A percentile compares a stretch with the other conserved stretches of the same genome.
These are phyloP conservation scores for Julus scandinavius DNA, from an alignment of 2,888 invertebrate species.

Conservation along the genomic window DNA sequence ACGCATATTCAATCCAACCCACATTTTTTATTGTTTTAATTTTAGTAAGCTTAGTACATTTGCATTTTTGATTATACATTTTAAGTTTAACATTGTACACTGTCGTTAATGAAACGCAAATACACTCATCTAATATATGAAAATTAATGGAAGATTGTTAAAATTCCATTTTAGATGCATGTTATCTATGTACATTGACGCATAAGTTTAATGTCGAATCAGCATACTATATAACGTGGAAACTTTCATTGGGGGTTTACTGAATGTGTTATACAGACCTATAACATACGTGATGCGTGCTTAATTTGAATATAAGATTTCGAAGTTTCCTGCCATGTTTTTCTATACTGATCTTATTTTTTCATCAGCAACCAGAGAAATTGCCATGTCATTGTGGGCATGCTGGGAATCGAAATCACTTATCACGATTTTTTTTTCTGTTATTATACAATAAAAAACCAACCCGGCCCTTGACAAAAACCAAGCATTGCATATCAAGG, in stretches of 20 bases:
- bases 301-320: conserved; percentile 13
- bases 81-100: too few relatives aligned
- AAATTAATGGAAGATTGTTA: too few relatives aligned
- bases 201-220: neutral
- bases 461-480: conserved; percentile 14
- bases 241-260: neutral
- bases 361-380: conserved; percentile 1
- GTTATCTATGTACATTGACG: too few relatives aligned
- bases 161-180: too few relatives aligned
- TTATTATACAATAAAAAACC: conserved; percentile 20
- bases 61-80: too few relatives aligned
- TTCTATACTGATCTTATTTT: neutral
- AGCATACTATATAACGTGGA: neutral
- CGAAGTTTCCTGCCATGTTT: neutral
- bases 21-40: too few relatives aligned
- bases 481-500: neutral
- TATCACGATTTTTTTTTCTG: neutral
- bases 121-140: neutral
- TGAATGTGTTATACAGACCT: neutral
- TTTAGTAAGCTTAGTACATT: too few relatives aligned
- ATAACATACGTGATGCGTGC: conserved; percentile 5
- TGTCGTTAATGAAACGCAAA: neutral
- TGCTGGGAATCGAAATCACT: conserved; percentile 26
- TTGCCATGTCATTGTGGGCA: conserved; percentile 19
- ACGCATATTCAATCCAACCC: too few relatives aligned